phyloP scores from a whole-genome alignment of 2,797 vertebrate species.

The Ptychobarbus kaznakovi region DNA sequence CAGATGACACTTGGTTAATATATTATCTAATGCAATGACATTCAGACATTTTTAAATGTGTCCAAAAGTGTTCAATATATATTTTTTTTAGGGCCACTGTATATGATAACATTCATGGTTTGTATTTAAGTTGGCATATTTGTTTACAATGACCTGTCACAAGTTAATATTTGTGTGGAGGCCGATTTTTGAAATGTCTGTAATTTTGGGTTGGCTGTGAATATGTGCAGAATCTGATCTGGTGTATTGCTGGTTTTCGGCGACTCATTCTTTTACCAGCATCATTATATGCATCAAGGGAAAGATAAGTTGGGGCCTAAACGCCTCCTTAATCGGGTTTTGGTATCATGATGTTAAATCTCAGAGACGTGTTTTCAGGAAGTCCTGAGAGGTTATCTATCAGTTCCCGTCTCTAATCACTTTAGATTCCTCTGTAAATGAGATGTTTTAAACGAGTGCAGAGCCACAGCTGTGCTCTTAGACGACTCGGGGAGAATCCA shows the following conservation, averaged over 20 bases:
- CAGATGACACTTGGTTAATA: neutral
- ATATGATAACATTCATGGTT: neutral
- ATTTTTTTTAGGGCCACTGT: neutral
- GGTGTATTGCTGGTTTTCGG: neutral
- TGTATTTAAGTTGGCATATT: neutral
- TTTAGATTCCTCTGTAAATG: conserved; percentile 34
- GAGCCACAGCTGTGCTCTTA: conserved; percentile 25
- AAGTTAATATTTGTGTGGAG: neutral
- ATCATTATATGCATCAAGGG: conserved; percentile 42
- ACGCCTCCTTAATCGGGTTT: conserved; percentile 26
- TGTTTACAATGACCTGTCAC: neutral
- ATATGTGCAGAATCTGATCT: neutral
- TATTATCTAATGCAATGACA: neutral
- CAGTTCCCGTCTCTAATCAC: conserved; percentile 24
- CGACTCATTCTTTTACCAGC: conserved; percentile 22
- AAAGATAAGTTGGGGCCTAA: conserved; percentile 39
- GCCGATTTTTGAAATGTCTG: neutral
- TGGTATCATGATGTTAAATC: conserved; percentile 39
- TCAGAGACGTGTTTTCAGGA: conserved; percentile 25
- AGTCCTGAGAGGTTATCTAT: conserved; percentile 24
- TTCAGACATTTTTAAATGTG: neutral
- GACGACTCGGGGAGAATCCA: neutral
- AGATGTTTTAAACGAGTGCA: conserved; percentile 1
- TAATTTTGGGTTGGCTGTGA: conserved; percentile 10
- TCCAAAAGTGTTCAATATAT: neutral